These are phyloP conservation scores for Diglossa cyanea DNA, from an alignment of 2,797 vertebrate genomes.

Conservation along the genomic window DNA sequence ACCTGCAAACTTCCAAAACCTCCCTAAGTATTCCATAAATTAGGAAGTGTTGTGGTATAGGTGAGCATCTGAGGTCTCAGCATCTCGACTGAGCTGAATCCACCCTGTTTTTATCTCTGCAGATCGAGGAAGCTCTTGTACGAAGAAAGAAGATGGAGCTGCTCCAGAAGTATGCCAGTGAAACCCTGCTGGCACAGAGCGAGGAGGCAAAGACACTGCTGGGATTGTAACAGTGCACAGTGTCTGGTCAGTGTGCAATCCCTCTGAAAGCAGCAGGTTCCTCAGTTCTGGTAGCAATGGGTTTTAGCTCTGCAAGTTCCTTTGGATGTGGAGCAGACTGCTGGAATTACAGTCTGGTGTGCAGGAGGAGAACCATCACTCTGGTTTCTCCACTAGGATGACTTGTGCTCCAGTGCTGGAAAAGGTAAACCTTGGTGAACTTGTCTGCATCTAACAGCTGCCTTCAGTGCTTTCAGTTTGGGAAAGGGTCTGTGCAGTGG, in stretches of 20 bases:
- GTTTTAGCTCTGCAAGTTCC: neutral
- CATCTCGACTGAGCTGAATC: neutral
- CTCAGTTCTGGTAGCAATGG: neutral
- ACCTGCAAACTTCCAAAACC: neutral
- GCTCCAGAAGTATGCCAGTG: constrained; percentile 92
- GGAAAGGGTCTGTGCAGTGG: neutral
- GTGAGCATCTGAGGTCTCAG: neutral
- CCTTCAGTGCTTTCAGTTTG: neutral
- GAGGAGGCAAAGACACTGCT: constrained; percentile 88
- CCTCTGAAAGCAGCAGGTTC: constrained; percentile 56
- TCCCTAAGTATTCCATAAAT: neutral
- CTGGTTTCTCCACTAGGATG: neutral
- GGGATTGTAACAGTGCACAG: constrained; percentile 77
- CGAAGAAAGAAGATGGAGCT: constrained; percentile 97
- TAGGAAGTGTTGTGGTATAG: neutral
- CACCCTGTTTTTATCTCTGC: neutral
- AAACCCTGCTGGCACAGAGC: constrained; percentile 92
- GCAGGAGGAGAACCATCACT: neutral
- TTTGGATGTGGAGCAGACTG: neutral
- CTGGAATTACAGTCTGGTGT: neutral
- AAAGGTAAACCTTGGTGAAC: neutral
- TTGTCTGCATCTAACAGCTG: neutral
- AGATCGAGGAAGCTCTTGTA: constrained; percentile 95
- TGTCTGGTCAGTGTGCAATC: neutral
- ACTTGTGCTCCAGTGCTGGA: neutral